Conservation (phyloP, 2,113 vertebrate species). For the Mustelus asterias region DNA sequence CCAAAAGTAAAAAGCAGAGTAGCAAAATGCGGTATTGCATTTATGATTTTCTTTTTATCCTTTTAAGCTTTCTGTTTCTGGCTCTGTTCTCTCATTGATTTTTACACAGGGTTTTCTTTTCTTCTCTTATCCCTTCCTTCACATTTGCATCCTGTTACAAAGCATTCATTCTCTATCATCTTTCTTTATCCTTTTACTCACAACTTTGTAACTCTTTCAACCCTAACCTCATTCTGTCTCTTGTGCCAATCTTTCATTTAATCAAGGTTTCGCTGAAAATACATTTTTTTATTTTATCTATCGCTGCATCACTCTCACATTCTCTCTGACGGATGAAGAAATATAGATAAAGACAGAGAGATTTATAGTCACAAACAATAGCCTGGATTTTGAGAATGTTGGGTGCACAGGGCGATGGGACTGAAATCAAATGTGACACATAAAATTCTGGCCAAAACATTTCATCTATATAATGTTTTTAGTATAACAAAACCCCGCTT, state of each 20-base stretch:
- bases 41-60: neutral
- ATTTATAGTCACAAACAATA: too few species aligned
- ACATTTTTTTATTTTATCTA: too few species aligned
- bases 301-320: too few species aligned
- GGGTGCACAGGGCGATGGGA: too few species aligned
- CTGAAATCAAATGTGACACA: too few species aligned
- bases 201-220: neutral
- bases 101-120: neutral
- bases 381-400: too few species aligned
- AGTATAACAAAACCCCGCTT: too few species aligned
- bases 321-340: too few species aligned
- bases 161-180: neutral
- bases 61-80: neutral
- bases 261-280: too few species aligned
- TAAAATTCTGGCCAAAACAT: too few species aligned
- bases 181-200: neutral
- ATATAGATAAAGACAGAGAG: too few species aligned
- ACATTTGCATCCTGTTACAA: neutral
- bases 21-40: neutral
- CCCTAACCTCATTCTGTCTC: neutral
- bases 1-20: neutral
- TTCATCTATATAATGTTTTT: too few species aligned
- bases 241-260: neutral
- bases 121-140: neutral
- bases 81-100: neutral